Percentiles rank a stretch among this genome's conserved stretches.
These are phyloP conservation scores for Epinotia nisella DNA, from an alignment of 2,888 invertebrate species.

Conservation along the genomic window DNA sequence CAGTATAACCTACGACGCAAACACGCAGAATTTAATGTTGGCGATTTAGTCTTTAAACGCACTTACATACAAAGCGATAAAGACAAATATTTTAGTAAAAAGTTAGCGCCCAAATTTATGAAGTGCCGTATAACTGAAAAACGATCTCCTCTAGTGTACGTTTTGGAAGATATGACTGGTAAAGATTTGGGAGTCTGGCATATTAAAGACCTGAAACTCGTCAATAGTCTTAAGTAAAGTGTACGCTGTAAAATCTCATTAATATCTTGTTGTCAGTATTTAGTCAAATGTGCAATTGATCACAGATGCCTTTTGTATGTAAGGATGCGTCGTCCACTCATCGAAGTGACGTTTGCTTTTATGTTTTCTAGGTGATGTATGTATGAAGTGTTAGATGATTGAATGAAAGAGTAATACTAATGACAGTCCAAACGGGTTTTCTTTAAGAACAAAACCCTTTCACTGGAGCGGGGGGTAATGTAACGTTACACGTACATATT, in stretches of 20 bases:
- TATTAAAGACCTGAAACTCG: background rate
- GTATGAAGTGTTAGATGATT: background rate
- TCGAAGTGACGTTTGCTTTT: background rate
- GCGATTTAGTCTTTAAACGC: no score
- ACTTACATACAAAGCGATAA: slow-evolving; percentile 12
- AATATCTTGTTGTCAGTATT: background rate
- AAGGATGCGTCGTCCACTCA: background rate
- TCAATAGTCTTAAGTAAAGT: slow-evolving; percentile 3
- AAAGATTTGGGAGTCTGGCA: slow-evolving; percentile 4
- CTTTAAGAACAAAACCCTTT: background rate
- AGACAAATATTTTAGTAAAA: slow-evolving; percentile 22
- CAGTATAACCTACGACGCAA: no score
- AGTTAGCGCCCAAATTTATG: slow-evolving; percentile 35
- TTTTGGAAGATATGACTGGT: slow-evolving; percentile 21
- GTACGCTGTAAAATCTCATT: no score
- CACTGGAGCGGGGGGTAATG: background rate
- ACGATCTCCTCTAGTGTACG: slow-evolving; percentile 23
- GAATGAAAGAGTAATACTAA: background rate
- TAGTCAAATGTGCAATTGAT: no score
- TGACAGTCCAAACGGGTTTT: background rate
- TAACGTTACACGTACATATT: no score
- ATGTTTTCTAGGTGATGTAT: background rate
- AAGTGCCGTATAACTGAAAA: slow-evolving; percentile 22
- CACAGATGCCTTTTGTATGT: background rate
- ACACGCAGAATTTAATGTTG: no score